Evolutionary conservation across 2,797 vertebrate genomes (phyloP).

Genomic region (Paratrypauchen microcephalus): DNA sequence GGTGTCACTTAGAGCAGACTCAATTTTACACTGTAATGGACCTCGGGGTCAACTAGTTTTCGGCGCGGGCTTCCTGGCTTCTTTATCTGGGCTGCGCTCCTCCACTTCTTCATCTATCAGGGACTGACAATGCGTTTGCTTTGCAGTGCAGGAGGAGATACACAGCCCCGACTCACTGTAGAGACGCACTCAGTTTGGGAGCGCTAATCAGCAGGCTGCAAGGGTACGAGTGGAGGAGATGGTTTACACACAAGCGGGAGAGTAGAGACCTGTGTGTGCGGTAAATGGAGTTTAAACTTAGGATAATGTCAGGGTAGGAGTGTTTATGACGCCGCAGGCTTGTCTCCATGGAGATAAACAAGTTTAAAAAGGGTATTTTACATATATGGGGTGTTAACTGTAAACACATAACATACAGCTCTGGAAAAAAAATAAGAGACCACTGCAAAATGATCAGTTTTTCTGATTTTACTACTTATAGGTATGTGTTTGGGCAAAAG

Average conservation of each 20-base stretch:
- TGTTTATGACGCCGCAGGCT: background rate
- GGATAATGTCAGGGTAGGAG: background rate
- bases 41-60: constrained; percentile 74
- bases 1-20: constrained; percentile 79
- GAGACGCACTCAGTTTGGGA: constrained; percentile 69
- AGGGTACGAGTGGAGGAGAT: background rate
- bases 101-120: constrained; percentile 65
- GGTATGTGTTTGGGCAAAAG: too few relatives aligned
- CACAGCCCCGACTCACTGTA: constrained; percentile 39
- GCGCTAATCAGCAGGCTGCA: constrained; percentile 57
- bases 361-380: too few relatives aligned
- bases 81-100: constrained; percentile 51
- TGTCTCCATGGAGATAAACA: too few relatives aligned
- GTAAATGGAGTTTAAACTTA: background rate
- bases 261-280: too few relatives aligned
- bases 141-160: constrained; percentile 11
- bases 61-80: constrained; percentile 44
- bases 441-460: too few relatives aligned
- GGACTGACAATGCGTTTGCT: constrained; percentile 52
- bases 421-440: too few relatives aligned
- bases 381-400: too few relatives aligned
- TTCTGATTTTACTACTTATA: too few relatives aligned
- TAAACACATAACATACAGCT: too few relatives aligned
- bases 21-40: constrained; percentile 83
- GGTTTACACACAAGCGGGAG: background rate